These are phyloP conservation scores for Dallia pectoralis DNA, from an alignment of 2,797 vertebrate species.

Conservation along the genomic window DNA sequence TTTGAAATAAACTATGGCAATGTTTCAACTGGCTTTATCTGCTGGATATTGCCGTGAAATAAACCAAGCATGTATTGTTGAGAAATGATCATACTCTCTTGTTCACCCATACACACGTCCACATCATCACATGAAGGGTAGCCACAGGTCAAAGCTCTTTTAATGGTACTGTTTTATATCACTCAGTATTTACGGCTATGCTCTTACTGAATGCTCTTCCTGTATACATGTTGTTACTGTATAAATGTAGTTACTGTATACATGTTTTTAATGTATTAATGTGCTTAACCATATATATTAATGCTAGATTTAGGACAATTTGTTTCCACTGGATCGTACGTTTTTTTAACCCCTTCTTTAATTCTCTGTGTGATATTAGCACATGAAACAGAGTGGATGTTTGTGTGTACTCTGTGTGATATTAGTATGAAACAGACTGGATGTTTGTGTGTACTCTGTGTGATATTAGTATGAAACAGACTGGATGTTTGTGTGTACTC, in stretches of 20 bases:
- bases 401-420: background rate
- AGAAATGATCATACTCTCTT: background rate
- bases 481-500: background rate
- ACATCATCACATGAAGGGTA: no score
- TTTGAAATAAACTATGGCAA: slow-evolving; percentile 31
- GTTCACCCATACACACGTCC: background rate
- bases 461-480: background rate
- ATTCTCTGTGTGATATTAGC: background rate
- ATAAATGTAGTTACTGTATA: no score
- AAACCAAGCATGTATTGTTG: slow-evolving; percentile 1
- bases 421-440: background rate
- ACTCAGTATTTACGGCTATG: background rate
- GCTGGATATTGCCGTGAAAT: slow-evolving; percentile 7
- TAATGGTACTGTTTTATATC: background rate
- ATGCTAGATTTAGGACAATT: background rate
- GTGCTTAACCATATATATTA: no score
- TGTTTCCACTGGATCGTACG: background rate
- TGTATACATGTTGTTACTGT: no score
- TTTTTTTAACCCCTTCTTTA: background rate
- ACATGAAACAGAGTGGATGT: background rate
- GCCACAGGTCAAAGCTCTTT: background rate
- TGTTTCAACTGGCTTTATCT: slow-evolving; percentile 11
- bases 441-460: background rate
- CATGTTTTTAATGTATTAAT: no score
- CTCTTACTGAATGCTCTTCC: no score